Evolutionary conservation across 92 coral and sea anemone species (phyloP), one percentile per base, ranked within the genome.

Genomic region (Metridium senile): DNA sequence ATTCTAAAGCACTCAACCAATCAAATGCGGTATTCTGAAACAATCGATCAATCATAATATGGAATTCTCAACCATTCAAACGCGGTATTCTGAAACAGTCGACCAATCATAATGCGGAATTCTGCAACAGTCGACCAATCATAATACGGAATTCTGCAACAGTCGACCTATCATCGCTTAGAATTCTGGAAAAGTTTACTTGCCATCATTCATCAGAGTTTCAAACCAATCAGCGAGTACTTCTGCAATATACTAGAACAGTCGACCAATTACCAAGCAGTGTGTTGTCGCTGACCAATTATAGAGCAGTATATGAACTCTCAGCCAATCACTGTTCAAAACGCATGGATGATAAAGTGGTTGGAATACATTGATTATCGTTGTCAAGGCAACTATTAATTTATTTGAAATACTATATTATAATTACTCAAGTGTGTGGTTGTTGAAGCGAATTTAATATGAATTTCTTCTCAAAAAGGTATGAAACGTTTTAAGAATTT

Each of bases 401-500:
- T 63, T 63, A 63, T 63, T 63, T 63, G 11, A 11, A 63, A 63
- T 63, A 21, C 33, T 10, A 31, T 59, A 59, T 10, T 54, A 59
- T 22, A 59, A 59, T 59, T 22, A 59, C 26, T 26, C n/a, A n/a
- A n/a, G n/a, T 58, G 30, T 16, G 69, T 63, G 45, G 39, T 13
- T 63, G 31, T 27, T 63, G 69, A 28, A 63, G 45, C 29, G 43
- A 28, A 13, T 63, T 17, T 16, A 20, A 54, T 54, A 3, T 54
- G 23, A 54, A 2, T 16, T 54, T 2, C 59, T 31, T 31, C 45
- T 28, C 21, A 16, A 63, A 63, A 63, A 63, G 69, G 69, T 63
- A 63, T 63, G 69, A 63, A 63, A 63, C 45, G n/a, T 63, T 63
- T 63, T 63, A 59, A 30, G 33, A 23, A 10, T 59, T 59, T 10